Percentiles rank a stretch among this genome's conserved stretches.
Evolutionary conservation across 2,797 vertebrate genomes (phyloP).

Genomic region (Bradypus variegatus): DNA sequence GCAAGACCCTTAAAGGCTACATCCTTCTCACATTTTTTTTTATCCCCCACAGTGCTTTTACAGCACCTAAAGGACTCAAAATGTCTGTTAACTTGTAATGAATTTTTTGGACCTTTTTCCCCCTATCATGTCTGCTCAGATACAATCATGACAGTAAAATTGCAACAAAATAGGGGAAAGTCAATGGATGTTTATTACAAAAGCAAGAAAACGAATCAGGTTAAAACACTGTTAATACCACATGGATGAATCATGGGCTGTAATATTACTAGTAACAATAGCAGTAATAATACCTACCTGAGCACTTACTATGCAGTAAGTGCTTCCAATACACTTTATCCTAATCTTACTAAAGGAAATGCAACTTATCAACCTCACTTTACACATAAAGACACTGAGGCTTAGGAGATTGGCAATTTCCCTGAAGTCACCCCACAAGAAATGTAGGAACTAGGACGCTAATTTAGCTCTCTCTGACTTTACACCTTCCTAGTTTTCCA

Average conservation of each 20-base stretch:
- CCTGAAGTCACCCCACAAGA: background rate
- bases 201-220: background rate
- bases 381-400: background rate
- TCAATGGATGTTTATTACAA: background rate
- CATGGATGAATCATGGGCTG: background rate
- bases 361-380: background rate
- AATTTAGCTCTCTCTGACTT: conserved; percentile 8
- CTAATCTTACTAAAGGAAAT: background rate
- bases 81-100: background rate
- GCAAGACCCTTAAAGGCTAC: background rate
- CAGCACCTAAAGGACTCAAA: background rate
- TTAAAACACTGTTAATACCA: background rate
- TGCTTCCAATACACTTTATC: background rate
- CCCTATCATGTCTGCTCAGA: background rate
- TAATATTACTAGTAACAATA: background rate
- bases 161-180: background rate
- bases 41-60: background rate
- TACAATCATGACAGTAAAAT: background rate
- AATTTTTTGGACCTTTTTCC: background rate
- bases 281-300: background rate
- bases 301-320: background rate
- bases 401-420: background rate
- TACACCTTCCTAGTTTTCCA: background rate
- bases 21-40: background rate
- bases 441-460: background rate